phyloP scores from a whole-genome alignment of 2,797 vertebrate species.

The Heterohyrax brucei region DNA sequence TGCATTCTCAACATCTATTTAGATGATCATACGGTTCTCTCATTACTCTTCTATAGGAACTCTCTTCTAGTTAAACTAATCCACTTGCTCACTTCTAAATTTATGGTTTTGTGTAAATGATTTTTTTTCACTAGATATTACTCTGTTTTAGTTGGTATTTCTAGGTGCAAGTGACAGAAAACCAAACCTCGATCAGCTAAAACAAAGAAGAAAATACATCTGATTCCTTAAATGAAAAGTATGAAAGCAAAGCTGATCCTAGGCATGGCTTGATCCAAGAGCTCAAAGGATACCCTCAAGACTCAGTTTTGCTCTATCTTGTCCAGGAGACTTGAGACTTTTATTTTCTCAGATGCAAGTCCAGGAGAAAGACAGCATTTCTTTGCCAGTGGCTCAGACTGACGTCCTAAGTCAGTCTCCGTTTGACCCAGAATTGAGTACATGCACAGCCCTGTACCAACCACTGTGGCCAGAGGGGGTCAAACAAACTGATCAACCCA shows the following conservation, averaged over 20 bases:
- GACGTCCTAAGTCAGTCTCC: not conserved
- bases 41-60: constrained; percentile 64
- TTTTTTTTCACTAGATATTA: not conserved
- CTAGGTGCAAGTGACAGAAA: constrained; percentile 13
- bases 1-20: constrained; percentile 73
- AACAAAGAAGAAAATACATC: constrained; percentile 19
- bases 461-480: not conserved
- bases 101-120: constrained; percentile 59
- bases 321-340: not conserved
- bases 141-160: constrained; percentile 43
- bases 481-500: not conserved
- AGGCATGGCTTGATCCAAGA: not conserved
- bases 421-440: not conserved
- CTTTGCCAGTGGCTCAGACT: not conserved
- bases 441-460: not conserved
- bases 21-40: constrained; percentile 72
- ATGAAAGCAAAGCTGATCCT: not conserved
- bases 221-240: constrained; percentile 23
- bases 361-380: not conserved
- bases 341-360: not conserved
- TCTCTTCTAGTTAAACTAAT: constrained; percentile 73
- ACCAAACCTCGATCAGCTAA: not conserved
- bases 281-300: not conserved
- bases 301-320: not conserved
- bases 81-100: constrained; percentile 66